Base-by-base conservation (phyloP, 2,888 invertebrate species). In the Acleris holmiana region DNA sequence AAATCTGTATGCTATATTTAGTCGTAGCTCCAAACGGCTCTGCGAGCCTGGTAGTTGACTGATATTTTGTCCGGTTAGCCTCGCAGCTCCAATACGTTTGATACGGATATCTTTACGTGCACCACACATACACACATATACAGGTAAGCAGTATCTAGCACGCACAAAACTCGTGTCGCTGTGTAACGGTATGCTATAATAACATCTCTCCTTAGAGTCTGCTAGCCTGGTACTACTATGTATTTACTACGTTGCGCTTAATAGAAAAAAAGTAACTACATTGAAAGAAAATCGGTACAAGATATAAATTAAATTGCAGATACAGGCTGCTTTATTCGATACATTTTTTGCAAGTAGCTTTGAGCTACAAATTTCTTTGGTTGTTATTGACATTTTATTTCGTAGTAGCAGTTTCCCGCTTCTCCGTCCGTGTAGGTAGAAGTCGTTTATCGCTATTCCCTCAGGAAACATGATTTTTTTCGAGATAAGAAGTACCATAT, bases 161-260 rank as follows among this genome's bases (percentile, higher is more conserved):
- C 65, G 64, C 53, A 78, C 74, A 74, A 73, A 69, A 70, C 69
- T 78, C 73, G 72, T 71, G 77, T 77, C 74, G 76, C 61, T 59
- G 63, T 47, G 48, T 55, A 61, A 54, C 66, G 64, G 67, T 68
- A 60, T 53, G 53, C 61, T 69, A 68, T 70, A 13, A 35, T 35
- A 70, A 73, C 68, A 83, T 73, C 85, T 88, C 88, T 82, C 75
- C 69, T 73, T 70, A 66, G 65, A 69, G 69, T 85, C 82, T 91
- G 88, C 69, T 75, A 67, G 76, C 91, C 89, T 91, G 78, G 91
- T 91, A 88, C 78, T 73, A 80, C 89, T 89, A 91, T 91, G 87
- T 91, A 91, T 88, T 88, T 82, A 85, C 84, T 83, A 81, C 84
- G 84, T 86, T 89, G 86, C 84, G 84, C 86, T 83, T 82, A 82